Base-by-base conservation (phyloP, 2,888 invertebrate genomes). In the Drosophila picticornis region DNA sequence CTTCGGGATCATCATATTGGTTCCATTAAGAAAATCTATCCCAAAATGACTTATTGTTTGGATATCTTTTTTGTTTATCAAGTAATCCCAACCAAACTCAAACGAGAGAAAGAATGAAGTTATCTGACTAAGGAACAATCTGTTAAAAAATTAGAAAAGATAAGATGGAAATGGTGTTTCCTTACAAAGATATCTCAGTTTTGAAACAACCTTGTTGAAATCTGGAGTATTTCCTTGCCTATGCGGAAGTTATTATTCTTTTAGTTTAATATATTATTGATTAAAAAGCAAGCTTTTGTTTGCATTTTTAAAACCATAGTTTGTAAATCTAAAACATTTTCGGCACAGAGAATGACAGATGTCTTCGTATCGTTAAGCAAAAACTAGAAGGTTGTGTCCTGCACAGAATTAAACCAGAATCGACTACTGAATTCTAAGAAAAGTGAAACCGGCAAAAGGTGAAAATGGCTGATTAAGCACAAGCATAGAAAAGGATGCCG, bases 361-460 rank as follows among this genome's bases (percentile, higher is more conserved):
- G 19, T 6, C 19, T 25, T 19, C 32, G 7, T 10, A 27, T 32
- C n/a, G 13, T 50, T 29, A 10, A n/a, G 16, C n/a, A n/a, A 51
- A 6, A 27, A n/a, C 5, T 25, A 2, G n/a, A 32, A 34, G 29
- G 25, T 19, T 50, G 27, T 6, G n/a, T 7, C n/a, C 60, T 29
- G 34, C 29, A 11, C 9, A 13, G 13, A n/a, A n/a, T 9, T 22
- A 27, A 19, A 31, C 36, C 36, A 38, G 60, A 60, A 60, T 60
- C 36, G 13, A 31, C 61, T 19, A 57, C 25, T 25, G 22, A 19
- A 19, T 61, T 31, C 56, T 13, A 40, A 13, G 34, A 38, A 61
- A 38, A 57, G 57, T 25, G 9, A 27, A 58, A 22, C 27, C 10
- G 10, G n/a, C 10, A 6, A 16, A 6, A 22, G 22, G 34, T n/a